Base-by-base conservation (phyloP, 2,113 vertebrate genomes). In the Chaetura pelagica region DNA sequence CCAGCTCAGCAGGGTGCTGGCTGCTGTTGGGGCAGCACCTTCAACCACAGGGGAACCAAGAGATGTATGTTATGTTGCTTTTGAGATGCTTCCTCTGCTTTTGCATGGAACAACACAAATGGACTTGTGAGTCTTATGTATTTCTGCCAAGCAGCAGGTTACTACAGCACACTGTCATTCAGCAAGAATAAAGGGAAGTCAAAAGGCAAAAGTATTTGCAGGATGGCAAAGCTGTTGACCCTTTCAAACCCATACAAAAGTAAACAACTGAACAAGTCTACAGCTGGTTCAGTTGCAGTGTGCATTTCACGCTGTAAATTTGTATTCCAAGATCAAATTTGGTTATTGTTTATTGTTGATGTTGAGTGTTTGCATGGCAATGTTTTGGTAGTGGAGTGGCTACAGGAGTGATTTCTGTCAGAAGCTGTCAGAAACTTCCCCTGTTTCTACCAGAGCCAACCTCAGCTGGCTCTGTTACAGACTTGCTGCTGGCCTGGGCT, bases 261-360 rank as follows among this genome's bases (percentile, higher is more conserved):
- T 77, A 77, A 90, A 86, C 73, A 44, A 89, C 63, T 90, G 69
- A 89, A 35, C 42, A 74, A 73, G 32, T 66, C 66, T 80, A 15
- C 48, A 77, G 48, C 84, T 69, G 55, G 11, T 87, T 90, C 59
- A 46, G 67, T 58, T 58, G 63, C 34, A 63, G 51, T 67, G 59
- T 88, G 48, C 78, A 58, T 59, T 75, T 93, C 63, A 69, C 79
- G 32, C 68, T 95, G 64, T 85, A 54, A 67, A 80, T 94, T 91
- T 91, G 59, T 92, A 12, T 87, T 94, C 34, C 0, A 1, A 88
- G 58, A 73, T 84, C 83, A 93, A 95, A 77, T 87, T 54, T 79
- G 32, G 48, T 87, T 95, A 76, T 88, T 92, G 54, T 94, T 96
- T 85, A 91, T 83, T 89, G 22, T 34, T 34, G 27, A 29, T 27